A percentile compares a stretch with the other conserved stretches of the same genome.
Evolutionary conservation across 1,140 invertebrate species (phyloP).

Genomic region (Diorhabda carinulata): DNA sequence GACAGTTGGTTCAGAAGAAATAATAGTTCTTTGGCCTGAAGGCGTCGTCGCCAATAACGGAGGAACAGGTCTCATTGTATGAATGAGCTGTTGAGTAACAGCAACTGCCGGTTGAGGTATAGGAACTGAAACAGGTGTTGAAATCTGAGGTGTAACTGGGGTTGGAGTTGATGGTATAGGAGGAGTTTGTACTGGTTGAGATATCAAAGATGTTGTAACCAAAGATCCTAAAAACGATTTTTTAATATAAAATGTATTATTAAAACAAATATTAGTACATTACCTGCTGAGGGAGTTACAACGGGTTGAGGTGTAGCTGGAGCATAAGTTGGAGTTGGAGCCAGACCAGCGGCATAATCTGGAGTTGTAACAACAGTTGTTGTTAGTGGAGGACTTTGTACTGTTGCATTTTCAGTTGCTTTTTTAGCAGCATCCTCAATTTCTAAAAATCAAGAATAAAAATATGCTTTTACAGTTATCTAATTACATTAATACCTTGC

Average conservation of each 20-base stretch:
- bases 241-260: not conserved
- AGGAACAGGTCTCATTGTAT: conserved; percentile 45
- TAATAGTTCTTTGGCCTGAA: conserved; percentile 33
- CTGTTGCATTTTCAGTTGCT: conserved; percentile 55
- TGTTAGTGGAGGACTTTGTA: conserved; percentile 48
- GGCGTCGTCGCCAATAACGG: conserved; percentile 40
- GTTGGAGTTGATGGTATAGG: conserved; percentile 13
- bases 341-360: conserved; percentile 51
- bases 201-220: conserved; percentile 4
- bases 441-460: conserved; percentile 51
- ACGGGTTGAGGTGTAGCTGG: conserved; percentile 43
- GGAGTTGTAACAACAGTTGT: conserved; percentile 47
- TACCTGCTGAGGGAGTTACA: conserved; percentile 36
- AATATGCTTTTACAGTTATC: not conserved
- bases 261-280: conserved; percentile 3
- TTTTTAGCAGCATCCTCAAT: conserved; percentile 75
- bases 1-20: conserved; percentile 28
- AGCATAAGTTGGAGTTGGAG: conserved; percentile 51
- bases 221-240: not conserved
- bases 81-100: conserved; percentile 31
- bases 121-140: conserved; percentile 34
- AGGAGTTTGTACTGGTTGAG: conserved; percentile 7
- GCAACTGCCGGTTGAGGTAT: conserved; percentile 44
- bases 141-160: conserved; percentile 21
- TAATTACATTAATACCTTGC: conserved; percentile 49